phyloP scores from a whole-genome alignment of 2,113 vertebrate species.

The Leucoraja erinaceus region DNA sequence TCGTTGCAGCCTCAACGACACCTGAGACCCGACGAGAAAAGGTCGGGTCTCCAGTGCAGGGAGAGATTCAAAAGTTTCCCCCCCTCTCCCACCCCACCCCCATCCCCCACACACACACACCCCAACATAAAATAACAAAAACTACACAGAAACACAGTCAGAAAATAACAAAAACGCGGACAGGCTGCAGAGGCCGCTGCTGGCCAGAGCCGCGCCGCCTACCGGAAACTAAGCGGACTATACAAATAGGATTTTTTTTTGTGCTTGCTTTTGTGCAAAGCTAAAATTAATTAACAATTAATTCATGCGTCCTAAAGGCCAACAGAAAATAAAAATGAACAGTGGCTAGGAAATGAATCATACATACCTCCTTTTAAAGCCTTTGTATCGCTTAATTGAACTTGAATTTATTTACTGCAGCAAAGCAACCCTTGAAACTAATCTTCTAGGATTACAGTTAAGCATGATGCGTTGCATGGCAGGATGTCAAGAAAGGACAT shows the following conservation, averaged over 20 bases:
- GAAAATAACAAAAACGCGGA: too few species aligned
- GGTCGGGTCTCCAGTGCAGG: too few species aligned
- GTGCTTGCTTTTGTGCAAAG: neutral
- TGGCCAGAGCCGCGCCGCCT: too few species aligned
- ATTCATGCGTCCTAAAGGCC: neutral
- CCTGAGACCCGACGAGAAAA: too few species aligned
- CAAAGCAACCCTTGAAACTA: neutral
- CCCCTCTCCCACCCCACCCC: too few species aligned
- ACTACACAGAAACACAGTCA: too few species aligned
- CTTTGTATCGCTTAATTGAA: neutral
- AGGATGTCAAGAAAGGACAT: neutral
- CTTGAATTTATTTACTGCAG: neutral
- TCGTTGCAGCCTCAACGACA: too few species aligned
- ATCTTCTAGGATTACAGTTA: neutral
- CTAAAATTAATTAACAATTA: neutral
- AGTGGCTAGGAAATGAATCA: neutral
- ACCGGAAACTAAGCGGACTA: too few species aligned
- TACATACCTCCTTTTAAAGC: neutral
- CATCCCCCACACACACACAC: too few species aligned
- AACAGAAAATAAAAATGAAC: neutral
- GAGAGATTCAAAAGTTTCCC: too few species aligned
- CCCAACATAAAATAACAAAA: too few species aligned
- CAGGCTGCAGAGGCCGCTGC: too few species aligned
- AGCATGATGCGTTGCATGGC: neutral
- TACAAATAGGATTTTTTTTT: neutral